phyloP scores from a whole-genome alignment of 2,888 invertebrate species.

The Agriopis marginaria region DNA sequence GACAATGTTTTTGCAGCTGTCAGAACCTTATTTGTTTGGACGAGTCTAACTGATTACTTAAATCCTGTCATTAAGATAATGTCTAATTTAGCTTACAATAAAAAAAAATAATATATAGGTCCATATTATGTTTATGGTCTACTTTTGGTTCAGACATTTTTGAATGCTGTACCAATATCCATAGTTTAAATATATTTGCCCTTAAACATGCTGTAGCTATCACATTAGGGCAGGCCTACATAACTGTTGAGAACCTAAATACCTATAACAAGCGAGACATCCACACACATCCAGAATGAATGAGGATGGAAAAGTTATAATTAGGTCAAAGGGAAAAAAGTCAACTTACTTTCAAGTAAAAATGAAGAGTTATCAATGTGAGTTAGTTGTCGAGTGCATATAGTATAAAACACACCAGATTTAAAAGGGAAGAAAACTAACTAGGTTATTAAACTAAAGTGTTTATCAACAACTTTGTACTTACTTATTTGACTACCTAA shows the following conservation, averaged over 20 bases:
- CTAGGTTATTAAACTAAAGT: not conserved
- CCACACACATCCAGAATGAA: not conserved
- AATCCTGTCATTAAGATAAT: no score
- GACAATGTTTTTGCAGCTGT: no score
- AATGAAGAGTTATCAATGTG: not conserved
- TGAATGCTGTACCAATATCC: no score
- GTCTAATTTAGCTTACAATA: no score
- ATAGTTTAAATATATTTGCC: no score
- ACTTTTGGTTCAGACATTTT: no score
- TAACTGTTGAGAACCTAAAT: not conserved
- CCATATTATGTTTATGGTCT: no score
- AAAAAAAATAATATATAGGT: no score
- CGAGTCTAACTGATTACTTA: no score
- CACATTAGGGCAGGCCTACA: not conserved
- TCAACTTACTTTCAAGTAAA: not conserved
- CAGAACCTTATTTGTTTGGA: no score
- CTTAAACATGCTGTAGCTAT: no score
- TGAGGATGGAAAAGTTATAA: not conserved
- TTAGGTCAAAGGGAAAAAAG: constrained; percentile 14
- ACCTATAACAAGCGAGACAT: not conserved
- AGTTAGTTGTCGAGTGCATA: not conserved
- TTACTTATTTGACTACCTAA: not conserved
- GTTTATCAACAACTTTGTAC: constrained; percentile 1
- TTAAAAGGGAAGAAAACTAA: not conserved
- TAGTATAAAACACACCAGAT: not conserved